Evolutionary conservation across 2,888 invertebrate genomes (phyloP), one percentile per base, ranked within the genome.

Genomic region (Cordilura impudica): DNA sequence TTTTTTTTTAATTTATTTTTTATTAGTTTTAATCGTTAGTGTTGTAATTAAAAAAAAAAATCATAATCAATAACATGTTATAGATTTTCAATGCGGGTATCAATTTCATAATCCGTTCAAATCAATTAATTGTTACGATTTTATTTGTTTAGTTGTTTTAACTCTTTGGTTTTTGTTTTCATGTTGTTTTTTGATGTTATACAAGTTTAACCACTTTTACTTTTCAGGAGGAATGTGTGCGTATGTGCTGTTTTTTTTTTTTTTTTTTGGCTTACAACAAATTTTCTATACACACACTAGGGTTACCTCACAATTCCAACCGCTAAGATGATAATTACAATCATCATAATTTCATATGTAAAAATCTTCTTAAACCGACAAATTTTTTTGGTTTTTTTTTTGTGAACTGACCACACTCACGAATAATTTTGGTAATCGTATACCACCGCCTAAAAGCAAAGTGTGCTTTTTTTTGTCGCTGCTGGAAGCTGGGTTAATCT

Each of bases 171-270:
- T 29, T 19, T 39, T n/a, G 21, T 16, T 16, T 51, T 26, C 12
- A 7, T 39, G 21, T 60, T 58, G 35, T 4, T 29, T 56, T 35
- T 10, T 43, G 10, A n/a, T 35, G 16, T 83, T 84, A 58, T 53
- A 84, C 78, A 82, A 73, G 86, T 83, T 80, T 78, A 81, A 83
- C 85, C 83, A 87, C 86, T 86, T 87, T 86, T 86, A 86, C 87
- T 84, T 86, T 86, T 84, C 65, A 21, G 74, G 29, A 14, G 71
- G 35, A 67, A 70, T 70, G 69, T 54, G 43, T 31, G 54, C 18
- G 16, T 47, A 21, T 29, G 21, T 51, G 14, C 5, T 1, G 7
- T 47, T 18, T 18, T 47, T 47, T 47, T 5, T 47, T 4, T 47
- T 6, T 19, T 19, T 18, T 60, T 60, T n/a, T 19, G 43, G 39